A percentile compares a stretch with the other conserved stretches of the same genome.
phyloP scores from a whole-genome alignment of 2,797 vertebrate species.

The Serranus cabrilla region DNA sequence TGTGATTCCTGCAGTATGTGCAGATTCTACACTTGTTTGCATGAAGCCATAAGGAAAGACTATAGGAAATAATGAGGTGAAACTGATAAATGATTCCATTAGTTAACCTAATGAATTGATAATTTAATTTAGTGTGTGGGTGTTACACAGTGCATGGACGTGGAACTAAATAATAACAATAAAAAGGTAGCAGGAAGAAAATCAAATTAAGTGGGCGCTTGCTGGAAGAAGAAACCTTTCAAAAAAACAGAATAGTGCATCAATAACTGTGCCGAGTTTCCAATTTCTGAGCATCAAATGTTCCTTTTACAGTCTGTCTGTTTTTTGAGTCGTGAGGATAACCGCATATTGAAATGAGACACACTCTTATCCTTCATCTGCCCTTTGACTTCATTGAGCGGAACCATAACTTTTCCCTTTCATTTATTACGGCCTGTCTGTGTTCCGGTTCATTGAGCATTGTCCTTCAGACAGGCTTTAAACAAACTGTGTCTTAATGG shows the following conservation, averaged over 20 bases:
- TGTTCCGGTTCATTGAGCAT: constrained; percentile 71
- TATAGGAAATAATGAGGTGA: constrained; percentile 62
- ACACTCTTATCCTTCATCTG: constrained; percentile 64
- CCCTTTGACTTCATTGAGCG: constrained; percentile 82
- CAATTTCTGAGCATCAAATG: constrained; percentile 38
- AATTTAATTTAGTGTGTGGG: constrained; percentile 68
- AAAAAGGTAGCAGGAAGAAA: constrained; percentile 38
- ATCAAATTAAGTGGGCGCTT: constrained; percentile 54
- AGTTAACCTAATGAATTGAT: constrained; percentile 75
- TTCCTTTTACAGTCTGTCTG: constrained; percentile 29
- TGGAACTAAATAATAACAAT: constrained; percentile 45
- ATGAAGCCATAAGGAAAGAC: constrained; percentile 31
- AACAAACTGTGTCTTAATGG: constrained; percentile 80
- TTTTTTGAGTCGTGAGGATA: constrained; percentile 36
- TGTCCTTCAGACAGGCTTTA: constrained; percentile 78
- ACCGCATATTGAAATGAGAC: constrained; percentile 64
- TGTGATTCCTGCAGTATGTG: constrained; percentile 9
- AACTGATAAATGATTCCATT: constrained; percentile 79
- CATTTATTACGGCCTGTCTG: constrained; percentile 71
- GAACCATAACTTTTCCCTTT: constrained; percentile 80
- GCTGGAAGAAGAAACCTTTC: constrained; percentile 20
- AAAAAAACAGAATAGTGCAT: constrained; percentile 16
- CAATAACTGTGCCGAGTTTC: constrained; percentile 21
- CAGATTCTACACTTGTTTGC: constrained; percentile 38
- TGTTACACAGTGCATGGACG: constrained; percentile 61